These are phyloP conservation scores for Drosophila lowei DNA, from an alignment of 1,140 invertebrate species.

Conservation along the genomic window DNA sequence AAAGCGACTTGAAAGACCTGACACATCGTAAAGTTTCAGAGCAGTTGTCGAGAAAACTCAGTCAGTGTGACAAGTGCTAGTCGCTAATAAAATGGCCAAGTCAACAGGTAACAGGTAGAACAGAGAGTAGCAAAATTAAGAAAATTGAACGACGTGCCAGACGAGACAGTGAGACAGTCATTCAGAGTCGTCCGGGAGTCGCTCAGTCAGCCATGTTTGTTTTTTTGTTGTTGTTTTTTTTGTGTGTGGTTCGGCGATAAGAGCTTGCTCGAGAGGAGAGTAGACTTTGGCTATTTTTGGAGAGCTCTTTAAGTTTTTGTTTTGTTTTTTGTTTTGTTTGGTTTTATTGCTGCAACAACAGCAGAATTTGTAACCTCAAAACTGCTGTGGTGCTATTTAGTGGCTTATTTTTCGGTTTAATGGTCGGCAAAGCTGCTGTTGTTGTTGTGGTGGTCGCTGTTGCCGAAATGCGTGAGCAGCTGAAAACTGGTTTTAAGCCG, in stretches of 20 bases:
- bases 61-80: conserved; percentile 45
- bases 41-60: conserved; percentile 33
- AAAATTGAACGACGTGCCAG: conserved; percentile 3
- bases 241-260: conserved; percentile 15
- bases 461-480: conserved; percentile 53
- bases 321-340: not conserved
- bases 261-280: conserved; percentile 27
- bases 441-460: conserved; percentile 28
- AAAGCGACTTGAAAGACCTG: conserved; percentile 5
- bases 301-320: conserved; percentile 36
- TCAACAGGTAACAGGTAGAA: conserved; percentile 50
- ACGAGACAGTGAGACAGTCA: conserved; percentile 34
- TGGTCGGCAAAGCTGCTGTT: conserved; percentile 28
- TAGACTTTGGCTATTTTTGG: conserved; percentile 41
- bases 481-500: conserved; percentile 63
- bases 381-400: conserved; percentile 43
- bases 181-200: conserved; percentile 5
- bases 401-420: conserved; percentile 61
- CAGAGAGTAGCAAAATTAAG: conserved; percentile 16
- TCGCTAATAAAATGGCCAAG: conserved; percentile 42
- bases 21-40: conserved; percentile 36
- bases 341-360: conserved; percentile 35
- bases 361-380: conserved; percentile 71
- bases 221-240: not conserved
- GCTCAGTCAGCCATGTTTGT: conserved; percentile 40